Base-by-base conservation (phyloP, 2,113 vertebrate species). In the Ia io region DNA sequence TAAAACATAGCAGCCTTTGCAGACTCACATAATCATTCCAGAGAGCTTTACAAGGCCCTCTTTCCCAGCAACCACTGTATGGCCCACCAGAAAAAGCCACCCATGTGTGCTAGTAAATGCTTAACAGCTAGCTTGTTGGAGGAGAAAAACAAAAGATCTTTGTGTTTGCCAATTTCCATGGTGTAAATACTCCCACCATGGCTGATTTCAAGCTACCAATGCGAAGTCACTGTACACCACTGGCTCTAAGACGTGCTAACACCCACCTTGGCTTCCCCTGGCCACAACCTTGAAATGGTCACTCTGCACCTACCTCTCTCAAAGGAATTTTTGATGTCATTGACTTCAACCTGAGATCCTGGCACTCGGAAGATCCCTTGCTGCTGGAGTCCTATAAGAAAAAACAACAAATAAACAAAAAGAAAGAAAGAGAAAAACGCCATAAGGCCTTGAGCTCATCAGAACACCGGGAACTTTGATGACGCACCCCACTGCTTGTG, bases 251-350 rank as follows among this genome's bases (percentile, higher is more conserved):
- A 47, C 47, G 0, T 16, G 0, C 9, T 22, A 59, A 44, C 51
- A 56, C n/a, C 59, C 8, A n/a, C 11, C n/a, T 44, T 6, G 44
- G 51, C 30, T 84, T 91, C 47, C 77, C 79, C 20, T 13, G 16
- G 23, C 40, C 83, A 84, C 11, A 9, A 73, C 51, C 40, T 44
- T 56, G 79, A 90, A 79, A 59, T 25, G 40, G 44, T 17, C 56
- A 25, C 79, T 76, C 13, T 3, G 28, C 30, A 94, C 99, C 89
- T 88, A 99, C 99, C 99, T 99, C 99, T 99, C 97, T 99, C 99
- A 98, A 99, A 99, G 22, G 99, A 99, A 97, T 99, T 99, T 98
- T 99, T 99, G 98, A 99, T 99, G 97, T 99, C 99, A 3, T 99
- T 99, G 97, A 99, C 99, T 98, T 99, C 99, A 70, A 99, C 99